A percentile compares a stretch with the other conserved stretches of the same genome.
phyloP scores from a whole-genome alignment of 2,888 invertebrate species.

The Tachina lurida region DNA sequence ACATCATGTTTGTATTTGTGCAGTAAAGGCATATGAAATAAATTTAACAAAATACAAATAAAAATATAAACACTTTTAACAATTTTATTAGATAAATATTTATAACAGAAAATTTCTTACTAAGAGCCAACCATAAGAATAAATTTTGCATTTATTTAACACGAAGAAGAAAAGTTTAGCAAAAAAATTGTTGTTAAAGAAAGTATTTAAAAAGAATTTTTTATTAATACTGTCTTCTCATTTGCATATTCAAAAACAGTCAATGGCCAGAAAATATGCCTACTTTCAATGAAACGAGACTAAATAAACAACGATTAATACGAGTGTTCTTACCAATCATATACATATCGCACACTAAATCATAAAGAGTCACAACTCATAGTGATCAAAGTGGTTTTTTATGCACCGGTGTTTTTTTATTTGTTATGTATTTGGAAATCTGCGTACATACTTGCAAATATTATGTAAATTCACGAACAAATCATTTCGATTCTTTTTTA shows the following conservation, averaged over 20 bases:
- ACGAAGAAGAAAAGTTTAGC: not conserved
- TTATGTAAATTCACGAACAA: no score
- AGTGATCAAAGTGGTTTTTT: no score
- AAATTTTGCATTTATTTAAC: not conserved
- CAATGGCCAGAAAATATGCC: not conserved
- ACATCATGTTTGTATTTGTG: slow-evolving; percentile 3
- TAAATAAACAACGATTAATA: no score
- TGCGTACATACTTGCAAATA: no score
- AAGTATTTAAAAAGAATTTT: not conserved
- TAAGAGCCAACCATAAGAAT: not conserved
- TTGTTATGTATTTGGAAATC: no score
- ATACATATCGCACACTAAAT: no score
- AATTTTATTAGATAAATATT: slow-evolving; percentile 33
- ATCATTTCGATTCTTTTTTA: no score
- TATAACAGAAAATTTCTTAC: not conserved
- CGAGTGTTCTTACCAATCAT: no score
- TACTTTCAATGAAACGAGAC: not conserved
- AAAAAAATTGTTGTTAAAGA: not conserved
- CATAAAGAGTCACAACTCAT: no score
- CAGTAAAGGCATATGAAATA: slow-evolving; percentile 12
- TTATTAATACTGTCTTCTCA: not conserved
- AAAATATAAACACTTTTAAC: not conserved
- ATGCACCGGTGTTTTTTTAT: no score
- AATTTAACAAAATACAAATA: not conserved
- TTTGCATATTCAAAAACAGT: not conserved